Percentiles rank a stretch among this genome's conserved stretches.
Conservation (phyloP, 2,888 invertebrate genomes). For the Chalcosyrphus nemorum region DNA sequence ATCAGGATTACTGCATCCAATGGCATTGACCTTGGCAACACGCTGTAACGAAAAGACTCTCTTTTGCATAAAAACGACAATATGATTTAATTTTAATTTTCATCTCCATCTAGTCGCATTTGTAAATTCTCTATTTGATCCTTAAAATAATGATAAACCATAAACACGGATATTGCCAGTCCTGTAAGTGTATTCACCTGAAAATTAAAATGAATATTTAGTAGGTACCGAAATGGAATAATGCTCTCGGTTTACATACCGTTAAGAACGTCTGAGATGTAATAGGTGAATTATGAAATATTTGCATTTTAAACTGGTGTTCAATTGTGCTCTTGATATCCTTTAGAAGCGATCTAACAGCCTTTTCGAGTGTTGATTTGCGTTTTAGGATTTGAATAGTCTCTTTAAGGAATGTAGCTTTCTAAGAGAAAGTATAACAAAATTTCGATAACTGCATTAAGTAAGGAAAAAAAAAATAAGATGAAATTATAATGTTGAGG, state of each 20-base stretch:
- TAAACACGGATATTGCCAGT: constrained; percentile 67
- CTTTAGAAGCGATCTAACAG: constrained; percentile 37
- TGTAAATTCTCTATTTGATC: constrained; percentile 69
- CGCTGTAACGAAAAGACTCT: no score
- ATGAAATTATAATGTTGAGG: no score
- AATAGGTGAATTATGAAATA: constrained; percentile 68
- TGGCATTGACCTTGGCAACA: no score
- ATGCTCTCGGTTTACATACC: constrained; percentile 46
- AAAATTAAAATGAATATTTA: constrained; percentile 20
- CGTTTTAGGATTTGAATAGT: neutral
- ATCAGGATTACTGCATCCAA: no score
- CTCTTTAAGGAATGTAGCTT: constrained; percentile 2
- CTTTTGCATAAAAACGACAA: neutral
- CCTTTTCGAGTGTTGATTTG: neutral
- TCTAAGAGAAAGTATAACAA: constrained; percentile 32
- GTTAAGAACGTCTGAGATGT: constrained; percentile 68
- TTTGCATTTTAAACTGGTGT: constrained; percentile 56
- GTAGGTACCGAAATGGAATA: neutral
- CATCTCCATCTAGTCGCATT: constrained; percentile 5
- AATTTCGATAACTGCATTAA: no score
- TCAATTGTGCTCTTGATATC: constrained; percentile 48
- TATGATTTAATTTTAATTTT: neutral
- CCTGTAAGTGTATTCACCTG: constrained; percentile 73
- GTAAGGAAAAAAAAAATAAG: no score
- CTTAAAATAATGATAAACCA: constrained; percentile 71